These are phyloP conservation scores for Eupithecia exiguata DNA, from an alignment of 2,888 invertebrate species.

Conservation along the genomic window DNA sequence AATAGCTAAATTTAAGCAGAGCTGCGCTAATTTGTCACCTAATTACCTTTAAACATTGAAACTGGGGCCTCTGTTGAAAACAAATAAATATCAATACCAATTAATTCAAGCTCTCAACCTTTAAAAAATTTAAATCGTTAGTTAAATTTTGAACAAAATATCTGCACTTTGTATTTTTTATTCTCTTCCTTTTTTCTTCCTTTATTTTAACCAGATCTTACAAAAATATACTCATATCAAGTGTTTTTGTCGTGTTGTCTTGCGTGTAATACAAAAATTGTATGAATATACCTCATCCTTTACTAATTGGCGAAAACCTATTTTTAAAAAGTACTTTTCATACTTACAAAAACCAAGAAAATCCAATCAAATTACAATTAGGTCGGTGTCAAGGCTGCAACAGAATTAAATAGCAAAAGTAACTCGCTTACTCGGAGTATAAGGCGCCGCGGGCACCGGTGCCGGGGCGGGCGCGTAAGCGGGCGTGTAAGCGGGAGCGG, in stretches of 20 bases:
- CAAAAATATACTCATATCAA: constrained; percentile 1
- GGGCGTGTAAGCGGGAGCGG: constrained; percentile 39
- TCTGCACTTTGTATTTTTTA: background rate
- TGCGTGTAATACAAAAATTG: background rate
- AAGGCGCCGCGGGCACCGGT: constrained; percentile 55
- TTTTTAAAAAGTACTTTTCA: background rate
- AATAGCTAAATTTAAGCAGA: constrained; percentile 71
- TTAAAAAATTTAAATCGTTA: background rate
- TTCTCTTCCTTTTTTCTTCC: background rate
- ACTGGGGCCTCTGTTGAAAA: constrained; percentile 81
- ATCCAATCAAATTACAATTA: background rate
- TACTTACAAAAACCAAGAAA: constrained; percentile 3
- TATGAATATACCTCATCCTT: background rate
- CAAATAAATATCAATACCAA: constrained; percentile 62
- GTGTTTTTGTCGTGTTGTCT: background rate
- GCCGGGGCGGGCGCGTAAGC: constrained; percentile 36
- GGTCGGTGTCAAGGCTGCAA: background rate
- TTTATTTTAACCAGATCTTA: background rate
- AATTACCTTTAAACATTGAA: constrained; percentile 82
- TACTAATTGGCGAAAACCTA: background rate
- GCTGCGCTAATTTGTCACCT: constrained; percentile 60
- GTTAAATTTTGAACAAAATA: background rate
- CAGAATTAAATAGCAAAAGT: constrained; percentile 73
- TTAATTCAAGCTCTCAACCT: constrained; percentile 13
- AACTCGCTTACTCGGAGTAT: constrained; percentile 81